These are phyloP conservation scores for Fregetta grallaria DNA, from an alignment of 2,113 vertebrate genomes.

Conservation along the genomic window DNA sequence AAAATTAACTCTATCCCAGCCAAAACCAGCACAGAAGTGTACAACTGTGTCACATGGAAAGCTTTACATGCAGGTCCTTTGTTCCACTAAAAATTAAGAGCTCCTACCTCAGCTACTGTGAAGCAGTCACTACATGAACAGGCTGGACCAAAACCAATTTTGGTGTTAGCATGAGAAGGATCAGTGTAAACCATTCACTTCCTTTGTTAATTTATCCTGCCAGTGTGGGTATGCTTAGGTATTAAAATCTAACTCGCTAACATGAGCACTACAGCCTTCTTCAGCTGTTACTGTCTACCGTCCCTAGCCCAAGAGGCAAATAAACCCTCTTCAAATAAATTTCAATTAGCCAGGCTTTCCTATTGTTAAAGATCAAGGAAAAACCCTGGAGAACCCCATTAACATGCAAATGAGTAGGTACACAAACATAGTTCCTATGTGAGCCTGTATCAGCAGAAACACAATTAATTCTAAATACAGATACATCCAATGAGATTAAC, in stretches of 20 bases:
- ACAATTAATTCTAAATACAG: conserved; percentile 44
- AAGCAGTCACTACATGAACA: not conserved
- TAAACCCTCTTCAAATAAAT: conserved; percentile 47
- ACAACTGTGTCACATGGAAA: rapidly evolving
- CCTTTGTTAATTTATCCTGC: not conserved
- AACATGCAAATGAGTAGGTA: conserved; percentile 49
- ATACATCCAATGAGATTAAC: not conserved
- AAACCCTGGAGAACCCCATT: conserved; percentile 49
- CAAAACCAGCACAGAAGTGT: not conserved
- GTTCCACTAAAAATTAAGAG: not conserved
- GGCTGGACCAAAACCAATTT: not conserved
- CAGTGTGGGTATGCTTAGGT: not conserved
- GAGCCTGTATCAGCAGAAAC: conserved; percentile 29
- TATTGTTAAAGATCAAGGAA: conserved; percentile 49
- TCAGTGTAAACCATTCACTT: not conserved
- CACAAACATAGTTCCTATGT: not conserved
- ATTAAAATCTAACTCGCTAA: not conserved
- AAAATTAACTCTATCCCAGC: not conserved
- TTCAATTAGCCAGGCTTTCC: conserved; percentile 47
- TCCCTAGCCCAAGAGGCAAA: conserved; percentile 42
- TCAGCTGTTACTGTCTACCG: not conserved
- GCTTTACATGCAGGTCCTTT: not conserved
- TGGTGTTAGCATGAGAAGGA: not conserved
- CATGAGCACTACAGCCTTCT: not conserved
- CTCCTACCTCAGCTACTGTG: not conserved